Conservation (phyloP, 2,113 vertebrate species). For the Phaethon lepturus region DNA sequence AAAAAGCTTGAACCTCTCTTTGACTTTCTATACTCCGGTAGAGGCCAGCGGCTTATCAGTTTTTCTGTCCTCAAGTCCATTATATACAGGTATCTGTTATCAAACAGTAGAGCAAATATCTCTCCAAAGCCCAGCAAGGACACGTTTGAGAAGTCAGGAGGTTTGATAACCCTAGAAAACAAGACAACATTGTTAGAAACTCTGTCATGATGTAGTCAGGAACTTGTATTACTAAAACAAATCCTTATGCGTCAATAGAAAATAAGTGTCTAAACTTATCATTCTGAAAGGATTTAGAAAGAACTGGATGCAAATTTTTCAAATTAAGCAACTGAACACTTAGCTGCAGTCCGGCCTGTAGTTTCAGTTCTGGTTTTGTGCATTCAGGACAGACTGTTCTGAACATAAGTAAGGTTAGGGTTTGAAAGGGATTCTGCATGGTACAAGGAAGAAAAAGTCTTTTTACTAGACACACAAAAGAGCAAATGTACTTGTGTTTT, state of each 20-base stretch:
- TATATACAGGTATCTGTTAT: slow-evolving; percentile 94
- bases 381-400: neutral
- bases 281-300: neutral
- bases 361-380: neutral
- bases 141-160: slow-evolving; percentile 88
- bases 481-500: neutral
- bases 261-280: neutral
- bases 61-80: slow-evolving; percentile 97
- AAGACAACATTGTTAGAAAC: slow-evolving; percentile 4
- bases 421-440: neutral
- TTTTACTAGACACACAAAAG: neutral
- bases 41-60: slow-evolving; percentile 93
- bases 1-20: slow-evolving; percentile 98
- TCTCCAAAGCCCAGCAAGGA: slow-evolving; percentile 95
- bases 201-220: neutral
- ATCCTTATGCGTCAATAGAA: neutral
- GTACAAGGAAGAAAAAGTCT: neutral
- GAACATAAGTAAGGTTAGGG: neutral
- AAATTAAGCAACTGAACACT: neutral
- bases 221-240: neutral
- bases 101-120: slow-evolving; percentile 95
- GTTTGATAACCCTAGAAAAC: slow-evolving; percentile 91
- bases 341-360: neutral
- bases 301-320: neutral
- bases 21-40: slow-evolving; percentile 96